Conservation (phyloP, 2,888 invertebrate species). For the Biston stratarius region DNA sequence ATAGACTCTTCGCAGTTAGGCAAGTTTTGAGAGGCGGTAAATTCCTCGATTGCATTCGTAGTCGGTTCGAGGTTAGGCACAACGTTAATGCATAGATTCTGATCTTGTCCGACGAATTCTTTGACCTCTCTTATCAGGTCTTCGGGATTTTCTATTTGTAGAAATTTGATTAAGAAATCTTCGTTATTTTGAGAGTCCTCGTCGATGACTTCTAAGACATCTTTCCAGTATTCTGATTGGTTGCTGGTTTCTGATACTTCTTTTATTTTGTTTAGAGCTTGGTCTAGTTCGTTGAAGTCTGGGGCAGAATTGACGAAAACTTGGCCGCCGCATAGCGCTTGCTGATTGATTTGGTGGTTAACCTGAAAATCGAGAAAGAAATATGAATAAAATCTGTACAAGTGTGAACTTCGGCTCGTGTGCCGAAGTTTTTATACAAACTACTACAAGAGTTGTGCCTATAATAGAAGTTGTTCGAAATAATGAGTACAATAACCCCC, state of each 20-base stretch:
- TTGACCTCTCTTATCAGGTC: conserved; percentile 32
- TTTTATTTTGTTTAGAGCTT: conserved; percentile 60
- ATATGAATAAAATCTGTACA: not conserved
- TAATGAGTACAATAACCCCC: too few relatives aligned
- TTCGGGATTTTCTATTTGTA: conserved; percentile 20
- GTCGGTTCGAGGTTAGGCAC: conserved; percentile 17
- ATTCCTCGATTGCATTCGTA: conserved; percentile 53
- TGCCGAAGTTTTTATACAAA: too few relatives aligned
- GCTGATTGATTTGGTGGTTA: conserved; percentile 62
- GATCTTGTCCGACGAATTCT: conserved; percentile 44
- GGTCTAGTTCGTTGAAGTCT: conserved; percentile 57
- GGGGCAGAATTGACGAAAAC: conserved; percentile 58
- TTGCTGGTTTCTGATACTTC: conserved; percentile 58
- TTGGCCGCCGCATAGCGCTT: conserved; percentile 70
- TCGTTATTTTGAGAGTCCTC: conserved; percentile 46
- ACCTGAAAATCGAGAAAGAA: conserved; percentile 11
- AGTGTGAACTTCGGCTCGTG: too few relatives aligned
- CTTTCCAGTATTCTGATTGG: conserved; percentile 57
- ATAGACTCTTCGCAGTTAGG: conserved; percentile 48
- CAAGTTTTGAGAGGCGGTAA: conserved; percentile 42
- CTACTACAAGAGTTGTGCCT: too few relatives aligned
- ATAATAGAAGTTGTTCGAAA: too few relatives aligned
- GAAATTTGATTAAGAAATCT: conserved; percentile 8
- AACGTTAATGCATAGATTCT: conserved; percentile 31
- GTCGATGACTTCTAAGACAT: conserved; percentile 61